Base-by-base conservation (phyloP, 2,888 invertebrate genomes). In the Oscheius sp. region DNA sequence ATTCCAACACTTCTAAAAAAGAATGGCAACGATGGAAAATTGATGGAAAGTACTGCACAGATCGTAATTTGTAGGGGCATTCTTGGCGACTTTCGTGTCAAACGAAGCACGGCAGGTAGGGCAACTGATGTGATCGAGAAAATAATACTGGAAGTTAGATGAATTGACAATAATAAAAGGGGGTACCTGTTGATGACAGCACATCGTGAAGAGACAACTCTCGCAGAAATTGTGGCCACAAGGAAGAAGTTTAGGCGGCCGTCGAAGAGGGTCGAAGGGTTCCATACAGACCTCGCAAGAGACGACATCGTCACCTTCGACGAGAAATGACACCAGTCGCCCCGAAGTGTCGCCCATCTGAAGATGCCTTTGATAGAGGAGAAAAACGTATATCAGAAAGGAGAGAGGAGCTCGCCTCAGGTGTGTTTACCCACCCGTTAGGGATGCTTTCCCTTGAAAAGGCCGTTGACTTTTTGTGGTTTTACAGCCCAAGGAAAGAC, bases 201-300 rank as follows among this genome's bases (percentile, higher is more conserved):
- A 83, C 7, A 86, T 75, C 7, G 81, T 79, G 72, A 79, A 83
- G 53, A 86, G 80, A 71, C 86, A 86, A 23, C 80, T 73, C 35
- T 80, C 79, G 68, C 86, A 86, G 69, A 87, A 86, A 70, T 85
- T 86, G 77, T 86, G 86, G 7, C 85, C 86, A 63, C 86, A 86
- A 23, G 86, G 86, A 13, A 86, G 77, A n/a, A 86, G 63, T 55
- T 86, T 86, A 13, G 86, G 86, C 1, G 72, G 76, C 6, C 80
- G 74, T 23, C 49, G 53, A 25, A 49, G n/a, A 21, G 76, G 72
- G 25, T 80, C 70, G 64, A 83, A 83, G 27, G 75, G 69, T 49
- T 81, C 81, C 66, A 78, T 73, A 41, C 83, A 83, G 53, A 75
- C 69, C 64, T 81, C 83, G 55, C 85, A 85, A 21, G 64, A 66